Percentiles rank a stretch among this genome's conserved stretches.
Conservation (phyloP, 2,113 vertebrate genomes). For the Willisornis vidua region DNA sequence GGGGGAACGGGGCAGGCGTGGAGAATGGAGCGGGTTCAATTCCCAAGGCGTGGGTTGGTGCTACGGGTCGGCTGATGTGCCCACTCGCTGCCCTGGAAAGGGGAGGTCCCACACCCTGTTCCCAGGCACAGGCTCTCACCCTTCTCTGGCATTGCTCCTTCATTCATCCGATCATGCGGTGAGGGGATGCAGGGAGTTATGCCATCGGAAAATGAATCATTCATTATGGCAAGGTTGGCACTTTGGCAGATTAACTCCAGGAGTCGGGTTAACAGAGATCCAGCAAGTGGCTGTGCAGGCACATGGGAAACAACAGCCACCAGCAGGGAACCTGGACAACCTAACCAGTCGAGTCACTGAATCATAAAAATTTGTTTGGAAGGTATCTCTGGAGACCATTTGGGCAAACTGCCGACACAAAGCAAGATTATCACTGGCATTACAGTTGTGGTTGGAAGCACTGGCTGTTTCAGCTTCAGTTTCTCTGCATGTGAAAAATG, state of each 20-base stretch:
- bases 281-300: background rate
- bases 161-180: background rate
- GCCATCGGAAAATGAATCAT: background rate
- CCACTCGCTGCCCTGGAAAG: background rate
- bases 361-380: background rate
- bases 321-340: background rate
- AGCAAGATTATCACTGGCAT: background rate
- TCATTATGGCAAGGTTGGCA: background rate
- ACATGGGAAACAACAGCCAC: background rate
- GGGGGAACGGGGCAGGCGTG: background rate
- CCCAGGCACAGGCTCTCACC: background rate
- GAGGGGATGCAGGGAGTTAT: background rate
- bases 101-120: constrained; percentile 9
- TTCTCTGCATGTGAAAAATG: background rate
- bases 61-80: background rate
- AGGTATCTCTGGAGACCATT: background rate
- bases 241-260: background rate
- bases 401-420: background rate
- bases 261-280: background rate
- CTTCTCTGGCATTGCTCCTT: background rate
- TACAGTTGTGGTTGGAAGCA: background rate
- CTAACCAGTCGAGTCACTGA: background rate
- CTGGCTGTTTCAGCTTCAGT: background rate
- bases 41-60: background rate
- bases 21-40: background rate